Evolutionary conservation across 2,113 vertebrate species (phyloP), one percentile per base, ranked within the genome.

Genomic region (Cacatua alba): DNA sequence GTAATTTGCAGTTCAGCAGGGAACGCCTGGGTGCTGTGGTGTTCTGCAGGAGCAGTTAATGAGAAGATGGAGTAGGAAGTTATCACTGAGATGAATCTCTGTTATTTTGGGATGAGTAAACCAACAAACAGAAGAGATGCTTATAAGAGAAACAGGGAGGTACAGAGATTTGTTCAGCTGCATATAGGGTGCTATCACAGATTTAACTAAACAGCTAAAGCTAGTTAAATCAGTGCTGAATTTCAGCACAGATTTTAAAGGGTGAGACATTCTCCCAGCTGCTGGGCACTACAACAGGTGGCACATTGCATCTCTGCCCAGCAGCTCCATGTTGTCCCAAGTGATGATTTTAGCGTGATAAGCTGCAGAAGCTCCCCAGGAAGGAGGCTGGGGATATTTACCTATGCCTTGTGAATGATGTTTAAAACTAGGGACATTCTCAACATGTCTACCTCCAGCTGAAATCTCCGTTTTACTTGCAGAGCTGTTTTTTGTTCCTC

Each of bases 1-100:
- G 78, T 76, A 93, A 94, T 94, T 85, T 90, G 31, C 79, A 77
- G 79, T 80, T 82, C 88, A 95, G 79, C 76, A 49, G 46, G 90
- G 71, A 93, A 63, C 37, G 74, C 49, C 69, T 55, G 57, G 41
- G 49, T 74, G 9, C 59, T 46, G 18, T 65, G 21, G 35, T 31
- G 49, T 60, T 94, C 62, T 44, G 21, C 4, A 0, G 26, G 24
- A 82, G 14, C 7, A 0, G 49, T 63, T 94, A 92, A 93, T 88
- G 63, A 93, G 53, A 80, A 70, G 91, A 52, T 2, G 1, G 68
- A 77, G 49, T 62, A 81, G 49, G 53, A 88, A 92, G 49, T 70
- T 83, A 88, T 49, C 44, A 65, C 59, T 62, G 63, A 0, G 8
- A 86, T 19, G 33, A 81, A 86, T 74, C 28, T 48, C 69, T 78